Percentiles rank a stretch among this genome's conserved stretches.
Evolutionary conservation across 2,888 invertebrate species (phyloP).

Genomic region (Adelognathus sp.): DNA sequence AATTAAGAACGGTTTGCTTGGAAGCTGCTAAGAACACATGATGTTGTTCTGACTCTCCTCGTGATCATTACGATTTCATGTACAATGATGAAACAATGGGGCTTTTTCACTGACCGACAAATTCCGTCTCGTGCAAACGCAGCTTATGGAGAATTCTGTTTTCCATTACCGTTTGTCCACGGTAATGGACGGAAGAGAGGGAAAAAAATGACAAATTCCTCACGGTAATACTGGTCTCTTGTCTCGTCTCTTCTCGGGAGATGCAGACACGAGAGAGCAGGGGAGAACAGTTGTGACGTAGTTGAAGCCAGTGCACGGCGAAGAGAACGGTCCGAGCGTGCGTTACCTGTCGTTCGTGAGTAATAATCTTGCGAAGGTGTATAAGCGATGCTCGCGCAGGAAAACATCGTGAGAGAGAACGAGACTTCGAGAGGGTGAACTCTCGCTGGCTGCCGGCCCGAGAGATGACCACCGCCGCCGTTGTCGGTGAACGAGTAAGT

Average conservation of each 20-base stretch:
- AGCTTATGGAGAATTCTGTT: not conserved
- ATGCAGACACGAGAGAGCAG: constrained; percentile 1
- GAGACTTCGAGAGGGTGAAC: constrained; percentile 20
- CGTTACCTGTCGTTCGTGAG: constrained; percentile 70
- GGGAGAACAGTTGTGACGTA: too few species aligned
- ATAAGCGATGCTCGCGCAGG: constrained; percentile 53
- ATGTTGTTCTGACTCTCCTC: too few species aligned
- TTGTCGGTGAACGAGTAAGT: constrained; percentile 31
- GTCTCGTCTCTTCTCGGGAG: not conserved
- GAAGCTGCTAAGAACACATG: too few species aligned
- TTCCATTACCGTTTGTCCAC: not conserved
- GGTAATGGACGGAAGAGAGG: not conserved
- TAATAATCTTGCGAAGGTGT: constrained; percentile 73
- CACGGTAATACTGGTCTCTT: not conserved
- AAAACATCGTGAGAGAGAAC: constrained; percentile 45
- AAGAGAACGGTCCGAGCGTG: constrained; percentile 40
- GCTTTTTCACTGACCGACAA: too few species aligned
- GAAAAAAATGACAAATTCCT: not conserved
- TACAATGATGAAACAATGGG: too few species aligned
- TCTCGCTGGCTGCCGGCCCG: constrained; percentile 4
- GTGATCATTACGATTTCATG: too few species aligned
- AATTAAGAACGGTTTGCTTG: too few species aligned
- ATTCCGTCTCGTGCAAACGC: too few species aligned
- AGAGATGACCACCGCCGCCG: constrained; percentile 41
- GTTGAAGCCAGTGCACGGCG: too few species aligned